These are phyloP conservation scores for Phortica okadai DNA, from an alignment of 2,888 invertebrate genomes.

Conservation along the genomic window DNA sequence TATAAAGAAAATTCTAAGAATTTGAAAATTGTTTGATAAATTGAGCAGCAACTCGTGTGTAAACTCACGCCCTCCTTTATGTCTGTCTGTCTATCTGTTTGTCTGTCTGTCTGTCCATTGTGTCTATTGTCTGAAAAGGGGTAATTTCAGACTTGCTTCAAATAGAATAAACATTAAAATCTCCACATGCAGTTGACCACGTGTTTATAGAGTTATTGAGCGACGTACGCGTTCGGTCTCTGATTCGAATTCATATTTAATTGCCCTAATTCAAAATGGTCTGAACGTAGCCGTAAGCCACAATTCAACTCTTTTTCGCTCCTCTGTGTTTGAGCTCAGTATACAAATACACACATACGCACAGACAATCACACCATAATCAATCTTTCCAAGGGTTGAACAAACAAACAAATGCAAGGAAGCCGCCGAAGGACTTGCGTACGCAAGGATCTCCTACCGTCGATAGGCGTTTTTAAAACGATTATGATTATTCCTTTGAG, in stretches of 20 bases:
- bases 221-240: slow-evolving; percentile 31
- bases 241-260: slow-evolving; percentile 52
- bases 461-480: slow-evolving; percentile 67
- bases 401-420: slow-evolving; percentile 55
- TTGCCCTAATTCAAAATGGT: slow-evolving; percentile 67
- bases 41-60: slow-evolving; percentile 66
- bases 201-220: slow-evolving; percentile 59
- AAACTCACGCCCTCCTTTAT: slow-evolving; percentile 66
- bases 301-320: slow-evolving; percentile 48
- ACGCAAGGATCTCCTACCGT: slow-evolving; percentile 57
- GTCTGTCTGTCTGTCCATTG: background rate
- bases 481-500: slow-evolving; percentile 50
- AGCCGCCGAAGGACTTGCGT: background rate
- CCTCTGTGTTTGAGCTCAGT: slow-evolving; percentile 62
- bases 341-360: slow-evolving; percentile 39
- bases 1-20: slow-evolving; percentile 55
- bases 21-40: slow-evolving; percentile 63
- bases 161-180: background rate
- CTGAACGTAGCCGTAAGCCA: slow-evolving; percentile 53
- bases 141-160: slow-evolving; percentile 9
- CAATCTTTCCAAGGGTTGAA: slow-evolving; percentile 72
- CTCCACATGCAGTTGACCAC: slow-evolving; percentile 49
- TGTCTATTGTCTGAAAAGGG: background rate
- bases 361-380: slow-evolving; percentile 64
- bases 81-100: background rate